These are phyloP conservation scores for Solenodon paradoxus DNA, from an alignment of 2,113 vertebrate species.

Conservation along the genomic window DNA sequence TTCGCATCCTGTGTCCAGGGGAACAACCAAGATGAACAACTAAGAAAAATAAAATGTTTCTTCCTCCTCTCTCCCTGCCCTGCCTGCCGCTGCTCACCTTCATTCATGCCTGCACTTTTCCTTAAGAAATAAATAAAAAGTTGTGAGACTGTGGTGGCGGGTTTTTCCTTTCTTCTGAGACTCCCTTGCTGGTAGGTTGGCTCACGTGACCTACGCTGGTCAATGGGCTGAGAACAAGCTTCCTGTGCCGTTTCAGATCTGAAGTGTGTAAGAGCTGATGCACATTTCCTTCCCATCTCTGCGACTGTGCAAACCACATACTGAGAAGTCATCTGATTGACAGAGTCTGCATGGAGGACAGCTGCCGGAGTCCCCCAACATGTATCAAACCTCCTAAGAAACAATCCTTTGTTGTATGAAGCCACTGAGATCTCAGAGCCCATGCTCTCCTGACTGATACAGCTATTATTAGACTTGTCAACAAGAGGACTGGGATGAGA, in stretches of 20 bases:
- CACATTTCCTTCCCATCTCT: background rate
- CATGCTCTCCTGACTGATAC: background rate
- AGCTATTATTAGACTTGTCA: background rate
- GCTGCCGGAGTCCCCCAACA: background rate
- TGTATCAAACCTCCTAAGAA: background rate
- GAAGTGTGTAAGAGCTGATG: background rate
- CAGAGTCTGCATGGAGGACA: background rate
- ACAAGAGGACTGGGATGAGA: background rate
- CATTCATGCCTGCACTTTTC: no score
- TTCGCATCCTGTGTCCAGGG: no score
- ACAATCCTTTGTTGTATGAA: background rate
- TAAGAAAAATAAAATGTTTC: no score
- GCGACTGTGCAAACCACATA: background rate
- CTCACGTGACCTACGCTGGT: fast-evolving
- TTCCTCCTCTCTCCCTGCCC: no score
- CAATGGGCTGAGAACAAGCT: background rate
- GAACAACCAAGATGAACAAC: no score
- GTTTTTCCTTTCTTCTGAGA: background rate
- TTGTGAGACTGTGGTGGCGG: no score
- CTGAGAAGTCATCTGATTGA: background rate
- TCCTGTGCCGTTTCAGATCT: background rate
- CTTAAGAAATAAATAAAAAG: no score
- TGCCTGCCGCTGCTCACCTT: no score
- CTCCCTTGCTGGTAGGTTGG: background rate
- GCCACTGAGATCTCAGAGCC: background rate